Conservation (phyloP, 2,113 vertebrate species). For the Tauraco erythrolophus region DNA sequence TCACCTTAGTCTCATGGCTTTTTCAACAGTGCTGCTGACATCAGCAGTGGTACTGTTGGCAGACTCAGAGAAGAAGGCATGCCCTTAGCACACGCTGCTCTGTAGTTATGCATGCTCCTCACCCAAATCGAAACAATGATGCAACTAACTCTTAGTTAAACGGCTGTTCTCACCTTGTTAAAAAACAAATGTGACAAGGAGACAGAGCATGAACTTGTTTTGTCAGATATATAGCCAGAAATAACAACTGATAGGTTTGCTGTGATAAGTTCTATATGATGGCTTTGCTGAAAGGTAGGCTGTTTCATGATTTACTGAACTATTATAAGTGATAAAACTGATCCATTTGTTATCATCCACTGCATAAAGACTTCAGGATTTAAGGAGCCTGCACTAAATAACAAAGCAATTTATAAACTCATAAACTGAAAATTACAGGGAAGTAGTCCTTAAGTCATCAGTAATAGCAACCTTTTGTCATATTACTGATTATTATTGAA, state of each 20-base stretch:
- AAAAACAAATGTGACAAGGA: background rate
- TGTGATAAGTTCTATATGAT: background rate
- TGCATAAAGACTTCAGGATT: constrained; percentile 55
- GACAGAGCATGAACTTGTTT: background rate
- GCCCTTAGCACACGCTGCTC: background rate
- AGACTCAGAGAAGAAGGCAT: background rate
- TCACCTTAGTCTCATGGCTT: accelerated
- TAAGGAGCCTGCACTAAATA: constrained; percentile 65
- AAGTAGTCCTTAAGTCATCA: background rate
- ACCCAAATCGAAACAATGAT: background rate
- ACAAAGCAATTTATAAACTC: constrained; percentile 65
- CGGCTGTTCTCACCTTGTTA: background rate
- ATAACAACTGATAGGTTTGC: background rate
- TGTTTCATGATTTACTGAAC: constrained; percentile 36
- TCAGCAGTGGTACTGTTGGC: background rate
- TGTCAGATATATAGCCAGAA: background rate
- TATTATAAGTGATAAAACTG: constrained; percentile 28
- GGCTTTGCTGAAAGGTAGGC: constrained; percentile 46
- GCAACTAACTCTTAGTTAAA: accelerated
- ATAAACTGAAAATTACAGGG: constrained; percentile 50
- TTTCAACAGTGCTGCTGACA: background rate
- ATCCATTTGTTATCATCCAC: constrained; percentile 62
- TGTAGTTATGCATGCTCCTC: background rate
- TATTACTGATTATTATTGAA: constrained; percentile 40
- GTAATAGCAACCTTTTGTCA: constrained; percentile 55